Base-by-base conservation (phyloP, 1,140 invertebrate genomes). In the Apis florea region DNA sequence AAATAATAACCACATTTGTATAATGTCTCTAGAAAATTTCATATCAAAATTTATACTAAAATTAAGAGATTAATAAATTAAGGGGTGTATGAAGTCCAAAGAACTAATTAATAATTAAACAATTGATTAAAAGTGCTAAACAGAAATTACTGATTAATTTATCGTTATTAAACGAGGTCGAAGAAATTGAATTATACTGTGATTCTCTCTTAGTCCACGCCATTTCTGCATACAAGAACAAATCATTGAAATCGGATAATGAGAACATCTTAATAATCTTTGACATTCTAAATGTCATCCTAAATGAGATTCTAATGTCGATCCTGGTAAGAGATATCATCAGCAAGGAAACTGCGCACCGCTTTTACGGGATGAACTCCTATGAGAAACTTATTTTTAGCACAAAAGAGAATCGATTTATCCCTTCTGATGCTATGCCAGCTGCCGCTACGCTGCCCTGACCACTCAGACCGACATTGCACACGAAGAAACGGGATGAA, bases 311-410 rank as follows among this genome's bases (percentile, higher is more conserved):
- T 40, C 31, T 40, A 40, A 40, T 40, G 31, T 40, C 31, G 15
- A 17, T 19, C 17, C 13, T 49, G 79, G 69, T 71, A 79, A 66
- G 59, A 59, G 76, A 70, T 59, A 73, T 54, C 69, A 54, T 68
- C 49, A n/a, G 63, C 31, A 11, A 26, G 31, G 31, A 67, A 54
- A 59, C 21, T 68, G 26, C 68, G 61, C 58, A 17, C 53, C 66
- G 59, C 56, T 77, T 47, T 61, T 69, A 82, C 59, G 72, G 68
- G 56, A 82, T 83, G 80, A 80, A 87, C 79, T 86, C 79, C 84
- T 71, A 75, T 47, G 85, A 89, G 87, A 61, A 83, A 78, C 85
- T 82, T 89, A 89, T 89, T 89, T 89, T 89, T 89, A 89, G 88
- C 85, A 71, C 40, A 64, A 87, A 89, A 85, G 78, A 84, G 80